Conservation (phyloP, 2,113 vertebrate genomes). For the Morone chrysops region DNA sequence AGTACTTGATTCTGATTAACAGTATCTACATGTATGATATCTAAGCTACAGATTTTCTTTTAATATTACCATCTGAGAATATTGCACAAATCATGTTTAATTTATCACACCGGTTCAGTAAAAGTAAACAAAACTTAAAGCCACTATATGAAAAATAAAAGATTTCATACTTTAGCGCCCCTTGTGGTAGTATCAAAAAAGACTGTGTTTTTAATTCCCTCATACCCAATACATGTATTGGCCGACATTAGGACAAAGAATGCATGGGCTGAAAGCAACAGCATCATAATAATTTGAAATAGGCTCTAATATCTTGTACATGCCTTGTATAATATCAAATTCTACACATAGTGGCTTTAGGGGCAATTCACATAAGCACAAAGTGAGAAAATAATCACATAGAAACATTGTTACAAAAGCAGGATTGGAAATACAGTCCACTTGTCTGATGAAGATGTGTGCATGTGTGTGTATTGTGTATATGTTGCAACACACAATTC, state of each 20-base stretch:
- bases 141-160: constrained; percentile 25
- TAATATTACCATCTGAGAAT: constrained; percentile 24
- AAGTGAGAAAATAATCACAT: constrained; percentile 17
- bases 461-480: neutral
- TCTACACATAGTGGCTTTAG: constrained; percentile 24
- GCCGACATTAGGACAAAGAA: neutral
- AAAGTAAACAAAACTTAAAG: constrained; percentile 40
- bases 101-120: constrained; percentile 24
- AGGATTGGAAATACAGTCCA: constrained; percentile 30
- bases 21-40: constrained; percentile 27
- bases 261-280: neutral
- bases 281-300: neutral
- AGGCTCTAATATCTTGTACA: neutral
- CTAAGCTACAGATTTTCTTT: constrained; percentile 1
- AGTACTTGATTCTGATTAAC: constrained; percentile 16
- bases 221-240: neutral
- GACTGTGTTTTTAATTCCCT: neutral
- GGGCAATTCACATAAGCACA: constrained; percentile 4
- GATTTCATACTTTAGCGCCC: neutral
- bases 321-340: neutral
- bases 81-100: constrained; percentile 50
- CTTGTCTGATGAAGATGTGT: neutral
- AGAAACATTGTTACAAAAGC: constrained; percentile 16
- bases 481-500: neutral
- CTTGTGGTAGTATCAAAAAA: neutral